phyloP scores from a whole-genome alignment of 2,888 invertebrate species.

The Amphimallon solstitiale region DNA sequence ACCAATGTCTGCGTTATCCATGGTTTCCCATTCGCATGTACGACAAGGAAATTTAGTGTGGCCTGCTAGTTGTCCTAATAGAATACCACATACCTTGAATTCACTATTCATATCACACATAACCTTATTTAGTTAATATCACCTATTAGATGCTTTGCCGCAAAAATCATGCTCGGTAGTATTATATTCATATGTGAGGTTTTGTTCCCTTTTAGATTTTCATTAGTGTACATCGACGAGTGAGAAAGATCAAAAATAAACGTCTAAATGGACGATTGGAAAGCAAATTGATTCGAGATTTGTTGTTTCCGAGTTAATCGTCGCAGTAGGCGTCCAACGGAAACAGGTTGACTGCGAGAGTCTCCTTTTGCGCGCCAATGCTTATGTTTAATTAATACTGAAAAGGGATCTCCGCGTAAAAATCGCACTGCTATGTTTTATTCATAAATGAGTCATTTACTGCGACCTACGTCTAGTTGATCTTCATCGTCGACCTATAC shows the following conservation, averaged over 20 bases:
- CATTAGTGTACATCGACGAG: too few relatives aligned
- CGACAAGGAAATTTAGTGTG: too few relatives aligned
- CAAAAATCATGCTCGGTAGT: too few relatives aligned
- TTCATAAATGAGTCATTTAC: conserved; percentile 37
- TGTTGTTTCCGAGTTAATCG: conserved; percentile 32
- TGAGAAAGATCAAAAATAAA: conserved; percentile 8
- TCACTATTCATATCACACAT: too few relatives aligned
- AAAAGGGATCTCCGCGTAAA: conserved; percentile 14
- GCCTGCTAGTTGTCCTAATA: too few relatives aligned
- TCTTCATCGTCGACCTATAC: neutral
- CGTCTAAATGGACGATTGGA: conserved; percentile 12
- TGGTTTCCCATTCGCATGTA: too few relatives aligned
- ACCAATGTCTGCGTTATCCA: too few relatives aligned
- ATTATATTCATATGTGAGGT: too few relatives aligned
- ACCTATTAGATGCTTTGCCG: too few relatives aligned
- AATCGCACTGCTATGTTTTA: conserved; percentile 33
- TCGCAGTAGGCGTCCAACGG: conserved; percentile 25
- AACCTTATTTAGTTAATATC: too few relatives aligned
- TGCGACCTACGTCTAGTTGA: conserved; percentile 19
- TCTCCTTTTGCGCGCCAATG: neutral
- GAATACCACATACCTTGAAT: too few relatives aligned
- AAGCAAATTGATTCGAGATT: conserved; percentile 24
- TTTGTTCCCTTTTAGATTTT: too few relatives aligned
- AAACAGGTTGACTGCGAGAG: conserved; percentile 29
- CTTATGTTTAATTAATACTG: conserved; percentile 14